A percentile compares a stretch with the other conserved stretches of the same genome.
phyloP scores from a whole-genome alignment of 2,113 vertebrate species.

The Romanogobio albipinnatus region DNA sequence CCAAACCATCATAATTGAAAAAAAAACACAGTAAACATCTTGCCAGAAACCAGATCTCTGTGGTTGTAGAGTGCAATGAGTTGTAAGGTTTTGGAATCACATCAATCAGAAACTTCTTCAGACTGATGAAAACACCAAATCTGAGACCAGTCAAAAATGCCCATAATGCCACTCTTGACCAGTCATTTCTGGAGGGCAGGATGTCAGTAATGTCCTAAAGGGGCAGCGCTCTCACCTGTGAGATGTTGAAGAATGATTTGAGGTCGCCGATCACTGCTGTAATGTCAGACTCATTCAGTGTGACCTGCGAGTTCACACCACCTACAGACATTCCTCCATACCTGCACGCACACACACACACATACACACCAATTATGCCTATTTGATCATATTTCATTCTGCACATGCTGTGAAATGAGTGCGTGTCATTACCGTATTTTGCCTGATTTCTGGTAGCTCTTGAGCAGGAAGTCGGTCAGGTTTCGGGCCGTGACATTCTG shows the following conservation, averaged over 20 bases:
- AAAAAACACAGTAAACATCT: too few relatives aligned
- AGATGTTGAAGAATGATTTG: constrained; percentile 58
- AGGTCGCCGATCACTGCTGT: constrained; percentile 62
- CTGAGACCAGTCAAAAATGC: not conserved
- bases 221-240: constrained; percentile 58
- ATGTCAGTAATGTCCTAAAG: not conserved
- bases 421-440: constrained; percentile 69
- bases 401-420: too few relatives aligned
- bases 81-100: not conserved
- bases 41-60: not conserved
- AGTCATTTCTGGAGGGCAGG: not conserved
- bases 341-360: constrained; percentile 57
- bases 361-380: not conserved
- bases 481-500: constrained; percentile 88
- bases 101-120: not conserved
- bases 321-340: constrained; percentile 78
- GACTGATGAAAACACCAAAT: not conserved
- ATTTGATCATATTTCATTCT: not conserved
- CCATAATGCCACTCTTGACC: not conserved
- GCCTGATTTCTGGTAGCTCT: constrained; percentile 81
- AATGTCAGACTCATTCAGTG: constrained; percentile 65
- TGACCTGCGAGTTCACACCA: constrained; percentile 75
- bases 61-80: not conserved
- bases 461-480: constrained; percentile 91
- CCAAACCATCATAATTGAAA: not conserved